Percentiles rank a stretch among this genome's conserved stretches.
Conservation (phyloP, 1,140 invertebrate genomes). For the Heliconius congener region DNA sequence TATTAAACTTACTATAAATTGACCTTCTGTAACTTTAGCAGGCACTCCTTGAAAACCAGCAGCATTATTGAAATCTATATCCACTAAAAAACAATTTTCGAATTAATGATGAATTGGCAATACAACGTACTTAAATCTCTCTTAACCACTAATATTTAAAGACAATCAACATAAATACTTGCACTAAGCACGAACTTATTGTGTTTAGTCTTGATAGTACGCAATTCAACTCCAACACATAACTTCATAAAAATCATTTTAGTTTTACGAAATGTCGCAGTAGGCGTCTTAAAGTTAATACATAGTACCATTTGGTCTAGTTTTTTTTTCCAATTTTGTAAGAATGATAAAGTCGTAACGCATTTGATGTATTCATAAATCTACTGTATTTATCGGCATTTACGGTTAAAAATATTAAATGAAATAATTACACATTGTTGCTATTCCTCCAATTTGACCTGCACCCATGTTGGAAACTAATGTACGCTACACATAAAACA, state of each 20-base stretch:
- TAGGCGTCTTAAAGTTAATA: no score
- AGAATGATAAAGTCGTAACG: neutral
- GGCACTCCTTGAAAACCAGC: constrained; percentile 61
- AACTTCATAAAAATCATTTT: no score
- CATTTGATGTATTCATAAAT: neutral
- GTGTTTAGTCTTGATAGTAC: no score
- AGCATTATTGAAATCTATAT: constrained; percentile 72
- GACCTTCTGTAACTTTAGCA: constrained; percentile 54
- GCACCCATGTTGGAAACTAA: constrained; percentile 57
- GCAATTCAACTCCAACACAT: no score
- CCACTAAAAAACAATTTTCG: constrained; percentile 52
- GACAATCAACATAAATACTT: no score
- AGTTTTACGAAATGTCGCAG: no score
- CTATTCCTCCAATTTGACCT: constrained; percentile 72
- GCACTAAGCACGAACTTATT: no score
- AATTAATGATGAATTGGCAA: no score
- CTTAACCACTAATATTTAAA: no score
- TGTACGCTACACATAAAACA: neutral
- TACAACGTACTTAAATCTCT: no score
- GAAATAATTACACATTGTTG: constrained; percentile 58
- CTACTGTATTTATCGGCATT: neutral
- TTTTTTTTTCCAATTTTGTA: no score
- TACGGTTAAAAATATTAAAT: neutral
- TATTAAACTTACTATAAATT: constrained; percentile 56
- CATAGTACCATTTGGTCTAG: no score